Evolutionary conservation across 2,113 vertebrate genomes (phyloP).

Genomic region (Pavo muticus): DNA sequence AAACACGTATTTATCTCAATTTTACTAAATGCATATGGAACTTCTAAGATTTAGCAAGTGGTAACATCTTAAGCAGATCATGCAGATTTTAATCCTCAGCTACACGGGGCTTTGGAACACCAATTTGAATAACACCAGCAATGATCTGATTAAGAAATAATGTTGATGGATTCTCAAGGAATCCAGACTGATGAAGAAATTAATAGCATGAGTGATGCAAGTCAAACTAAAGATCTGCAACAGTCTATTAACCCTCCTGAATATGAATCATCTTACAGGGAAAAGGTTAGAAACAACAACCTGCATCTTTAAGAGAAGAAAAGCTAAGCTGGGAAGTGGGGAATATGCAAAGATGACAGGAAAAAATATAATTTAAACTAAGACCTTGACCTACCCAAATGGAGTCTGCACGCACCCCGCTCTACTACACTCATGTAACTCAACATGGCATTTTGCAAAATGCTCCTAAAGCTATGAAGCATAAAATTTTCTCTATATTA

Average conservation of each 20-base stretch:
- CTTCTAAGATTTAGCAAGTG: neutral
- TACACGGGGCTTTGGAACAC: neutral
- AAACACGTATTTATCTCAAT: neutral
- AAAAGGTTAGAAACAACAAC: conserved; percentile 37
- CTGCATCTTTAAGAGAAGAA: neutral
- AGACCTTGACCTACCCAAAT: neutral
- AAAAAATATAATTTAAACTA: neutral
- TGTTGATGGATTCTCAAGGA: neutral
- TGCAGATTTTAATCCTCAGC: neutral
- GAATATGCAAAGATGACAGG: neutral
- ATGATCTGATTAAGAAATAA: conserved; percentile 17
- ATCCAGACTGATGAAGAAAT: conserved; percentile 33
- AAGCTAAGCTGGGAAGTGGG: neutral
- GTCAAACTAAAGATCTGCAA: neutral
- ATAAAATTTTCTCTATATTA: conserved; percentile 1
- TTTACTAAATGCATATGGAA: neutral
- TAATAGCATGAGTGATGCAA: conserved; percentile 12
- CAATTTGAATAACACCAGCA: neutral
- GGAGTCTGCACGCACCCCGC: neutral
- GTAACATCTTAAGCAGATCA: neutral
- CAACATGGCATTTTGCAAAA: neutral
- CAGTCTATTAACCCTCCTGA: neutral
- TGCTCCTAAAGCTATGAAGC: neutral
- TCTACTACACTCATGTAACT: neutral
- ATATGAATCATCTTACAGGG: neutral